Conservation (phyloP, 2,113 vertebrate species). For the Takifugu flavidus region DNA sequence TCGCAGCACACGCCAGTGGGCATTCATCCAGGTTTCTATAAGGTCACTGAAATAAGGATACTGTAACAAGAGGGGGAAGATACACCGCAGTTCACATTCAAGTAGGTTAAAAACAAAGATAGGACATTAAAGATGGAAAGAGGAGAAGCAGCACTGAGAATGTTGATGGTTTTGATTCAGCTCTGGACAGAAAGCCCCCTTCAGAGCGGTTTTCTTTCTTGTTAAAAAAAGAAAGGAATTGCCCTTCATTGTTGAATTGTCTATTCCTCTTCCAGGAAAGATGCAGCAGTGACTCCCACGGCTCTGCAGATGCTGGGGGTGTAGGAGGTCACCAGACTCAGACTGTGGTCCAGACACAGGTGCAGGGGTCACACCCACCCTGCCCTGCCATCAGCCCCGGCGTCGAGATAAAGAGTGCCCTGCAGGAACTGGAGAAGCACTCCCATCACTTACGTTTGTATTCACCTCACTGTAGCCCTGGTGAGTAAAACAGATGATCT, state of each 20-base stretch:
- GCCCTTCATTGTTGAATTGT: constrained; percentile 1
- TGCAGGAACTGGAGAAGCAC: constrained; percentile 54
- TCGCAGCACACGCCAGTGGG: too few species aligned
- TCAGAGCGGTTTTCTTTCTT: too few species aligned
- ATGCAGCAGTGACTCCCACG: constrained; percentile 60
- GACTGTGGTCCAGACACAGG: constrained; percentile 48
- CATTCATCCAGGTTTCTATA: too few species aligned
- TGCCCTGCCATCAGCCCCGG: constrained; percentile 36
- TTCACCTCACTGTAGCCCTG: constrained; percentile 56
- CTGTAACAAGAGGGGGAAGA: too few species aligned
- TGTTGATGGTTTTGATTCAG: too few species aligned
- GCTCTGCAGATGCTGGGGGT: constrained; percentile 62
- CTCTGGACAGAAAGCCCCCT: too few species aligned
- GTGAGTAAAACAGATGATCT: constrained; percentile 39
- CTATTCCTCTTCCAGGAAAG: constrained; percentile 42
- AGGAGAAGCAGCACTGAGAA: too few species aligned
- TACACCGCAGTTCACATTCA: too few species aligned
- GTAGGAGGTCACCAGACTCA: constrained; percentile 38
- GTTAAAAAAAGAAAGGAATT: not conserved
- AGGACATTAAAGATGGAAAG: too few species aligned
- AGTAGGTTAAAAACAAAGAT: too few species aligned
- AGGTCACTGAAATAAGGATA: too few species aligned
- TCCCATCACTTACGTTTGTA: constrained; percentile 34
- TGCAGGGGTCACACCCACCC: constrained; percentile 33
- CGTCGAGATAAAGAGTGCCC: constrained; percentile 37